Conservation (phyloP, 2,888 invertebrate genomes). For the Myopa testacea region DNA sequence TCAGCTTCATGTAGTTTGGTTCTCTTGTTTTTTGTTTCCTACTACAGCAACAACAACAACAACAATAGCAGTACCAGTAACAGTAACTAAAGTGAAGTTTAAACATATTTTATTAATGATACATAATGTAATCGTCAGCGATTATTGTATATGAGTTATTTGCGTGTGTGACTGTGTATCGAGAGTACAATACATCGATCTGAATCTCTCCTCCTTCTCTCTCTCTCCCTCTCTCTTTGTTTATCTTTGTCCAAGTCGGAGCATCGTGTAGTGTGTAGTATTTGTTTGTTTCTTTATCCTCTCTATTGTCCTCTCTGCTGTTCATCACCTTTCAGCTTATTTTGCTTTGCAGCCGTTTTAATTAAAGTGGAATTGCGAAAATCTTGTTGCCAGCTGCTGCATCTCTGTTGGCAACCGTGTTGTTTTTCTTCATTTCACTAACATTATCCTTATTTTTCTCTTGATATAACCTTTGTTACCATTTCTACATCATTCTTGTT, state of each 20-base stretch:
- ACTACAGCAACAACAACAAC: neutral
- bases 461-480: neutral
- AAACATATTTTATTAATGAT: conserved; percentile 50
- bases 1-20: neutral
- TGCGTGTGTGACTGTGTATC: neutral
- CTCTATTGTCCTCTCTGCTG: neutral
- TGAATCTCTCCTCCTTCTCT: neutral
- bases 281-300: neutral
- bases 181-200: neutral
- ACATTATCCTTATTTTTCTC: neutral
- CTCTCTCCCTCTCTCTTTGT: neutral
- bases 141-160: neutral
- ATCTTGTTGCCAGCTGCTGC: neutral
- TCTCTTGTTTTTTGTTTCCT: neutral
- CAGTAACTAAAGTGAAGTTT: conserved; percentile 48
- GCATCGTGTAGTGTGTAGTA: neutral
- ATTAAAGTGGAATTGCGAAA: conserved; percentile 14
- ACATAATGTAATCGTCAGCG: conserved; percentile 46
- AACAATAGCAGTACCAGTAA: neutral
- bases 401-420: neutral
- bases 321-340: neutral
- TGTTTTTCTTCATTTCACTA: neutral
- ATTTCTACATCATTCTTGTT: neutral
- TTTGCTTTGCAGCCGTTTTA: neutral
- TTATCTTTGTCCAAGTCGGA: neutral